These are phyloP conservation scores for Lithophane leautieri DNA, from an alignment of 2,888 invertebrate genomes.

Conservation along the genomic window DNA sequence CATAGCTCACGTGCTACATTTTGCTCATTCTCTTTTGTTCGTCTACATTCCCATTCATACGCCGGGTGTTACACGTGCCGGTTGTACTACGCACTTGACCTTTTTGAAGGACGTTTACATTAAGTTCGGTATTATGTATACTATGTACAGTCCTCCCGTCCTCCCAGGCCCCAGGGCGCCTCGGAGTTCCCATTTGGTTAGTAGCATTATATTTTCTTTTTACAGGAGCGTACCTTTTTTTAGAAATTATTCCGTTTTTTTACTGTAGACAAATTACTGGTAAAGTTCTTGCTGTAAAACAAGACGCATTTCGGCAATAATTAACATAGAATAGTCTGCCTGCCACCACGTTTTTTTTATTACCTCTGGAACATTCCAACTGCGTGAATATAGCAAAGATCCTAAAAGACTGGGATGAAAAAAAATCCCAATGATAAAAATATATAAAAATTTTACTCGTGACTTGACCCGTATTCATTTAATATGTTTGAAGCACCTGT, in stretches of 20 bases:
- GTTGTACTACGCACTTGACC: slow-evolving; percentile 35
- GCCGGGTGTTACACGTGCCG: slow-evolving; percentile 6
- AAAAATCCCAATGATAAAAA: too few relatives aligned
- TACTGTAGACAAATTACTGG: neutral
- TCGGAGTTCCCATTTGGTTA: neutral
- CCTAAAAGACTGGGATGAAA: neutral
- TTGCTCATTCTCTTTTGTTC: too few relatives aligned
- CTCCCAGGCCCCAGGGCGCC: neutral
- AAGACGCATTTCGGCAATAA: neutral
- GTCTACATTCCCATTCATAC: slow-evolving; percentile 26
- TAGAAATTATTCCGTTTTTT: neutral
- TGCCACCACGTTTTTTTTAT: neutral
- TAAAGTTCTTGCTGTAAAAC: neutral
- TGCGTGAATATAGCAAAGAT: neutral
- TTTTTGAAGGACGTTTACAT: slow-evolving; percentile 20
- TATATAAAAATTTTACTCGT: neutral
- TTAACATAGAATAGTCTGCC: neutral
- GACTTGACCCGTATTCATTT: neutral
- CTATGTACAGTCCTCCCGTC: neutral
- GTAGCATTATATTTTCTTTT: slow-evolving; percentile 10
- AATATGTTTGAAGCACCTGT: neutral
- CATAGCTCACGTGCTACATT: slow-evolving; percentile 11
- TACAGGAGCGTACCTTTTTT: neutral
- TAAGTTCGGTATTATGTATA: neutral
- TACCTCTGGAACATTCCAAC: neutral